Percentiles rank a stretch among this genome's conserved stretches.
Conservation (phyloP, 2,113 vertebrate genomes). For the Sylvicapra grimmia region DNA sequence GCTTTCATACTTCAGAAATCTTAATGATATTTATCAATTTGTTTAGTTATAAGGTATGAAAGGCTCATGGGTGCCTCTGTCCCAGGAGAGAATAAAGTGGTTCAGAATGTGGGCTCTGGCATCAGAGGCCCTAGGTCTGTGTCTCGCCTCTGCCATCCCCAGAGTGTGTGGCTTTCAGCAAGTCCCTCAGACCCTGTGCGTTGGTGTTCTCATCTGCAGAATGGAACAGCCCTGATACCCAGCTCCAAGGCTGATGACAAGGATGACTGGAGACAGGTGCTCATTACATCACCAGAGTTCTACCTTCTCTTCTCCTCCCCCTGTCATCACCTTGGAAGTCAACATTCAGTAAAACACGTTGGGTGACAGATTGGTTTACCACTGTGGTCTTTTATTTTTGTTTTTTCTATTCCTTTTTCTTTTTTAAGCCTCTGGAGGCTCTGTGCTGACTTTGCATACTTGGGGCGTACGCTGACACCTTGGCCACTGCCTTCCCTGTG, state of each 20-base stretch:
- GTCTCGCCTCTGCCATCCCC: not conserved
- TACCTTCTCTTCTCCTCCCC: not conserved
- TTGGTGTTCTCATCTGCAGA: not conserved
- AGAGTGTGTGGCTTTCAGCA: not conserved
- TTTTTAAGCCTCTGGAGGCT: not conserved
- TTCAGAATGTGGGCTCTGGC: not conserved
- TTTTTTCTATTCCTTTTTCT: not conserved
- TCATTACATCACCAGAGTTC: not conserved
- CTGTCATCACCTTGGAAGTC: not conserved
- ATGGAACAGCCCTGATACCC: not conserved
- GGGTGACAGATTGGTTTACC: not conserved
- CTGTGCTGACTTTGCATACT: not conserved
- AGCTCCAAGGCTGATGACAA: not conserved
- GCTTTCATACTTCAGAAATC: not conserved
- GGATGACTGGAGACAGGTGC: not conserved
- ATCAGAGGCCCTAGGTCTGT: not conserved
- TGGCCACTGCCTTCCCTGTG: not conserved
- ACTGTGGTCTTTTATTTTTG: not conserved
- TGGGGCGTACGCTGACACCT: not conserved
- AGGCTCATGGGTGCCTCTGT: not conserved
- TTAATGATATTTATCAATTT: not conserved
- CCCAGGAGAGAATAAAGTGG: not conserved
- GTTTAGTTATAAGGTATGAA: not conserved
- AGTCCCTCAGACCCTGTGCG: not conserved
- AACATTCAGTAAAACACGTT: not conserved